Conservation (phyloP, 2,113 vertebrate species). For the Apteryx mantelli region DNA sequence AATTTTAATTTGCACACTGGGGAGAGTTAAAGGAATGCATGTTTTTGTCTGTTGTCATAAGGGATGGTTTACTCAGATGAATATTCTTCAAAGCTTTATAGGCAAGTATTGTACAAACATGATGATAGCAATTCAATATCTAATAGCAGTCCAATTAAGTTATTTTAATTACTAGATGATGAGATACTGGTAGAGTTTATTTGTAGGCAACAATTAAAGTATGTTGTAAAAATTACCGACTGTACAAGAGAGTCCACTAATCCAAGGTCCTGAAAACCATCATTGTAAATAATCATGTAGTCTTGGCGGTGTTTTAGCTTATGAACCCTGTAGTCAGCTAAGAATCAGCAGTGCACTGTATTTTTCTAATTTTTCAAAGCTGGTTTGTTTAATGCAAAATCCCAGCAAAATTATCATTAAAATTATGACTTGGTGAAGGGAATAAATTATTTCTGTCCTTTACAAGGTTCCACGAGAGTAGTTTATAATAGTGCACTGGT, state of each 20-base stretch:
- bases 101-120: constrained; percentile 5
- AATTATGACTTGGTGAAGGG: not conserved
- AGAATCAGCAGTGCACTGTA: not conserved
- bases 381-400: not conserved
- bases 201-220: constrained; percentile 26
- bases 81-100: constrained; percentile 26
- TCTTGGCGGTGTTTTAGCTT: not conserved
- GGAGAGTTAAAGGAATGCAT: constrained; percentile 9
- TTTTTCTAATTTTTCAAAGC: not conserved
- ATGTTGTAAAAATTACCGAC: constrained; percentile 5
- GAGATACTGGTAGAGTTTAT: constrained; percentile 20
- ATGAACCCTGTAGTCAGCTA: not conserved
- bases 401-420: not conserved
- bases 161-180: constrained; percentile 35
- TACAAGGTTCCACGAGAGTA: not conserved
- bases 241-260: not conserved
- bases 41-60: constrained; percentile 34
- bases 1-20: not conserved
- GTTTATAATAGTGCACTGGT: not conserved
- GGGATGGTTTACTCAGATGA: constrained; percentile 48
- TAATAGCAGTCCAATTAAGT: constrained; percentile 26
- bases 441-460: not conserved
- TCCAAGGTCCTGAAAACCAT: not conserved
- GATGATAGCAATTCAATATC: constrained; percentile 35
- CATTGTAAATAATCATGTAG: not conserved